Conservation (phyloP, 2,113 vertebrate genomes). For the Otus sunia region DNA sequence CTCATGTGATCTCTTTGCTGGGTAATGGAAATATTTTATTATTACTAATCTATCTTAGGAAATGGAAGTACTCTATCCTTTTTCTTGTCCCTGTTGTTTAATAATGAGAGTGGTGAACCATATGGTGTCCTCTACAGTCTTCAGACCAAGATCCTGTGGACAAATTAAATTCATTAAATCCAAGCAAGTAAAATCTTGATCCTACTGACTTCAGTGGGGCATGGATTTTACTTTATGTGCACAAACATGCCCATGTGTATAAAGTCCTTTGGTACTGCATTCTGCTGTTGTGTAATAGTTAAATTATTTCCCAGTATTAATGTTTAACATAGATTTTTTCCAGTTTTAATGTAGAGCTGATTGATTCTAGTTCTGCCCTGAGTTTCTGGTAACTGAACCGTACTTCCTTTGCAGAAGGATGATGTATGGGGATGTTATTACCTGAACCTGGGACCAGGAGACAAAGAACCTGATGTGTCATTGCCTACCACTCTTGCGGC, state of each 20-base stretch:
- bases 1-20: neutral
- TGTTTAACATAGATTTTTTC: constrained; percentile 34
- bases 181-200: neutral
- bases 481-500: neutral
- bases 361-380: neutral
- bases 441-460: neutral
- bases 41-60: neutral
- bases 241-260: neutral
- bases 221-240: neutral
- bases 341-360: neutral
- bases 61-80: neutral
- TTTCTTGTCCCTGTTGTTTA: neutral
- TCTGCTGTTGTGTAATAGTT: constrained; percentile 37
- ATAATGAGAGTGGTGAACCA: neutral
- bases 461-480: neutral
- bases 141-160: neutral
- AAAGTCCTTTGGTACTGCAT: neutral
- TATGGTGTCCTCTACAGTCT: neutral
- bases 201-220: neutral
- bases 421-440: neutral
- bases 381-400: constrained; percentile 11
- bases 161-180: neutral
- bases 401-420: neutral
- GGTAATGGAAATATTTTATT: constrained; percentile 25
- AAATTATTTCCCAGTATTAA: constrained; percentile 45